A percentile compares a stretch with the other conserved stretches of the same genome.
phyloP scores from a whole-genome alignment of 2,888 invertebrate genomes.

The Philopedon plagiatum region DNA sequence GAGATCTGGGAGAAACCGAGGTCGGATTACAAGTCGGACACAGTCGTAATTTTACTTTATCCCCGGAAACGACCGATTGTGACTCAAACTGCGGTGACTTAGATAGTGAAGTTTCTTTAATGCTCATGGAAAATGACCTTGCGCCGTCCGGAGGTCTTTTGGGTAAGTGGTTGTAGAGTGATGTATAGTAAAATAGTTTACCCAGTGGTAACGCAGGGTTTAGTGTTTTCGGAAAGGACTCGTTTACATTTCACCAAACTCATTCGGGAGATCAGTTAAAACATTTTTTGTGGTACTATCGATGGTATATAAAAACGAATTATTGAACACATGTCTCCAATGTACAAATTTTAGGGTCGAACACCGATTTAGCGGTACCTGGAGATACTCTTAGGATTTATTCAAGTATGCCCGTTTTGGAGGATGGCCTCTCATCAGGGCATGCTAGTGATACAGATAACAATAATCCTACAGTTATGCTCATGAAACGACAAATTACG shows the following conservation, averaged over 20 bases:
- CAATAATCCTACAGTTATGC: slow-evolving; percentile 82
- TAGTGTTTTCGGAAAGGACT: no score
- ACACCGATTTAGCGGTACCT: slow-evolving; percentile 74
- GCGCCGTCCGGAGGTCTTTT: slow-evolving; percentile 66
- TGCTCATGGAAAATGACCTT: slow-evolving; percentile 79
- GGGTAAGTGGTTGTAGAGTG: no score
- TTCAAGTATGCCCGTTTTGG: slow-evolving; percentile 90
- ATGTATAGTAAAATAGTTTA: no score
- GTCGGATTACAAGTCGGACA: slow-evolving; percentile 77
- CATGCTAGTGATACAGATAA: slow-evolving; percentile 95
- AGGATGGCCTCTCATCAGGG: slow-evolving; percentile 94
- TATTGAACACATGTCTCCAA: no score
- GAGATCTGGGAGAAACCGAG: slow-evolving; percentile 77
- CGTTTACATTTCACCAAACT: no score
- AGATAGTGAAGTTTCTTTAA: slow-evolving; percentile 87
- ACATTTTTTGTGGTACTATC: no score
- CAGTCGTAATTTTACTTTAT: slow-evolving; percentile 89
- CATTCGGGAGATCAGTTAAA: no score
- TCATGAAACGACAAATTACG: slow-evolving; percentile 79
- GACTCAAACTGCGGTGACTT: slow-evolving; percentile 90
- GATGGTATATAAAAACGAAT: no score
- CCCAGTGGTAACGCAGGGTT: no score
- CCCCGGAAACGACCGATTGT: slow-evolving; percentile 94
- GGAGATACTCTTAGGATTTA: slow-evolving; percentile 78
- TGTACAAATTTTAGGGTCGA: slow-evolving; percentile 71